Evolutionary conservation across 2,113 vertebrate genomes (phyloP), one percentile per base, ranked within the genome.

Genomic region (Rhinogobius similis): DNA sequence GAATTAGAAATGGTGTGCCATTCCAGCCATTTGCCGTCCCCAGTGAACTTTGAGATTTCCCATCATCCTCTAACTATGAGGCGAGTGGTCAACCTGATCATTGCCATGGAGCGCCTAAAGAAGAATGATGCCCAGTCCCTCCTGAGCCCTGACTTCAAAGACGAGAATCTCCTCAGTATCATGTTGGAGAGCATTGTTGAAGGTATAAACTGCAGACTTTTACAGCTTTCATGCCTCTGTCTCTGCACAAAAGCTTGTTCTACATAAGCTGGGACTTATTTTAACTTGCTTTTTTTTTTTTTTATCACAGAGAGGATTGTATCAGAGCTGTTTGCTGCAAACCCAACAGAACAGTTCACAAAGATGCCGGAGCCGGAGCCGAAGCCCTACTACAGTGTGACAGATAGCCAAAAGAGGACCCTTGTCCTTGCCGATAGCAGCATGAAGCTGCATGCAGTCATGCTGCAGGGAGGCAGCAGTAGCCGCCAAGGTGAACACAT

Each of bases 381-480:
- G 12, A 41, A 67, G 16, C 7, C 59, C 1, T 18, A n/a, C 21
- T 86, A 32, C 83, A 78, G 11, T 12, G 38, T 92, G 23, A 62
- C 55, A 0, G 90, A 92, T 79, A 53, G 2, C 5, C 64, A 82
- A 39, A 85, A 92, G 72, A 87, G 80, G 64, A 83, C 44, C 74
- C 38, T 84, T 26, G 65, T 91, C 3, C 39, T 72, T 65, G 58
- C 81, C 14, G 0, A 10, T 0, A 68, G 83, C 62, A 81, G 72
- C 66, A 82, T 86, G 88, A 84, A 91, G 84, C 88, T 92, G 27
- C 79, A 86, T 2, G 86, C 90, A 0, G 72, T 91, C 55, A 79
- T 73, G 62, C 82, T 92, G 71, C 90, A 88, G 75, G 89, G 74
- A 29, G 88, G 87, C 14, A 73, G 39, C 1, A 36, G 50, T 0